phyloP scores from a whole-genome alignment of 2,888 invertebrate species.

The Trichopoda pennipes region DNA sequence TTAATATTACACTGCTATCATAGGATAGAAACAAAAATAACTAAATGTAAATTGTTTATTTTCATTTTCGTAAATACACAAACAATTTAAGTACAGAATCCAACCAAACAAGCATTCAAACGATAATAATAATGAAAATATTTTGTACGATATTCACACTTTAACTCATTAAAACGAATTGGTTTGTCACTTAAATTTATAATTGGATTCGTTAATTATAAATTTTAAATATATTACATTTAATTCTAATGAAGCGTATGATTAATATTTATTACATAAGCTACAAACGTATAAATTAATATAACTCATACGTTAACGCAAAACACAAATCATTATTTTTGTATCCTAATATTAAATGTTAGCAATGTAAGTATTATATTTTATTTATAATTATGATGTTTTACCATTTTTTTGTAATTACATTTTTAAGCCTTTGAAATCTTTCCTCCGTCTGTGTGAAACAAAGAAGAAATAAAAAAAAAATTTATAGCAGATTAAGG shows the following conservation, averaged over 20 bases:
- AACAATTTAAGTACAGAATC: constrained; percentile 26
- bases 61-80: constrained; percentile 25
- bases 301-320: constrained; percentile 41
- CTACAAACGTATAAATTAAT: constrained; percentile 46
- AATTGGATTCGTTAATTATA: constrained; percentile 49
- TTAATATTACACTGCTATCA: constrained; percentile 48
- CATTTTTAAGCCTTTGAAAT: no score
- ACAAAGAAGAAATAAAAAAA: no score
- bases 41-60: constrained; percentile 20
- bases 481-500: no score
- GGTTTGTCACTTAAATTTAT: constrained; percentile 36
- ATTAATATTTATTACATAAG: constrained; percentile 58
- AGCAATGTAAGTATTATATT: not conserved
- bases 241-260: constrained; percentile 57
- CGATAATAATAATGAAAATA: constrained; percentile 11
- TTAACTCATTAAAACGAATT: constrained; percentile 7
- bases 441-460: no score
- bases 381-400: not conserved
- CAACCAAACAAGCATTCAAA: constrained; percentile 14
- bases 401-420: not conserved
- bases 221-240: constrained; percentile 47
- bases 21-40: not conserved
- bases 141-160: not conserved
- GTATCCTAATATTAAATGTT: not conserved
- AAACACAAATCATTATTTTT: constrained; percentile 11